Base-by-base conservation (phyloP, 53 echinoderm and acorn worm species). In the Hippasteria phrygiana region DNA sequence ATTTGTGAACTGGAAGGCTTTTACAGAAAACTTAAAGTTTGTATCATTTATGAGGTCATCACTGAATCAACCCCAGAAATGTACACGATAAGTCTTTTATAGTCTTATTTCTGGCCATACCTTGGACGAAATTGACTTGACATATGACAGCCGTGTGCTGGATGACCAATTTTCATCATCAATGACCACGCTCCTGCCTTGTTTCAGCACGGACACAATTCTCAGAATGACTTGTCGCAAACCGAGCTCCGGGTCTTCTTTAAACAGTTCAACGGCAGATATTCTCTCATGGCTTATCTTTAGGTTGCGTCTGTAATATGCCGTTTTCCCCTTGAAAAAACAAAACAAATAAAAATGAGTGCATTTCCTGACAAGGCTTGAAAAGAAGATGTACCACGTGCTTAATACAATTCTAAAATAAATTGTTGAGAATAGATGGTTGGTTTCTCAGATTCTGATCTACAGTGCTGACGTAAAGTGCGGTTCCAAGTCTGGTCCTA, bases 121-220 rank as follows among this genome's bases (percentile, higher is more conserved):
- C 94, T 94, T 94, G n/a, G 78, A 22, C 47, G 43, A 78, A 18
- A 94, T 85, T 3, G 78, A 70, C 56, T 85, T 71, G 55, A 89
- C 73, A 55, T 89, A 91, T 0, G 94, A 94, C 17, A 46, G 37
- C 27, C 94, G 84, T 0, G 89, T 91, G 14, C 43, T 78, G 27
- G 33, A 33, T 2, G 89, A 71, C 94, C 94, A 94, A 43, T 94
- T 94, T 37, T 91, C 91, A 66, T 91, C 94, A 80, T 94, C 94
- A n/a, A 94, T 78, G 48, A 80, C 91, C 22, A 89, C 89, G 9
- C 75, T 91, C 27, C 40, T 79, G 1, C 92, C 92, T 22, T 46
- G n/a, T 54, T 77, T 54, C 43, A 92, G 77, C 10, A 64, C 17
- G 1, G 53, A 7, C 38, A 89, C 84, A 12, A 87, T 47, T 48